phyloP scores from a whole-genome alignment of 2,888 invertebrate species.

The Pasiphila rectangulata region DNA sequence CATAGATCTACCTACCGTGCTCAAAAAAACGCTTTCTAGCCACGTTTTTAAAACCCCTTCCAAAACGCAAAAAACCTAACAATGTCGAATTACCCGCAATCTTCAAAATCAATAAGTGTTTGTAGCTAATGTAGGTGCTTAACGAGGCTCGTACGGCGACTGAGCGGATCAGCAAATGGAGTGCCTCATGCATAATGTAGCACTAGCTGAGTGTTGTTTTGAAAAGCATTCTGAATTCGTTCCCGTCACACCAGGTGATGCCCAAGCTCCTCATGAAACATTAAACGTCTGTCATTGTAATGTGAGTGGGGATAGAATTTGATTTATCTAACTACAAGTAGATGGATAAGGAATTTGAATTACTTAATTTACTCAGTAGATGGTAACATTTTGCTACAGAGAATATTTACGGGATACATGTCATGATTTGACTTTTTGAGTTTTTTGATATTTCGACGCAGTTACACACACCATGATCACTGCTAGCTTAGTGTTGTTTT shows the following conservation, averaged over 20 bases:
- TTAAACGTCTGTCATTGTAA: constrained; percentile 65
- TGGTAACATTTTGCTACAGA: too few relatives aligned
- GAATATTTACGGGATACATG: too few relatives aligned
- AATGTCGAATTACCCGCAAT: constrained; percentile 65
- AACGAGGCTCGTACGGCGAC: constrained; percentile 77
- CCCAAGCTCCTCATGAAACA: constrained; percentile 73
- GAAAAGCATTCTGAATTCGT: constrained; percentile 80
- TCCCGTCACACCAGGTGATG: constrained; percentile 78
- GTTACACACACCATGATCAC: too few relatives aligned
- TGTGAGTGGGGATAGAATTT: constrained; percentile 1
- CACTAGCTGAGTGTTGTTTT: constrained; percentile 77
- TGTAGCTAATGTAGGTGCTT: constrained; percentile 79
- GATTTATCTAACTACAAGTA: not conserved
- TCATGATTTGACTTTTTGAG: too few relatives aligned
- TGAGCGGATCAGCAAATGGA: constrained; percentile 81
- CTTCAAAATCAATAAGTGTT: constrained; percentile 78
- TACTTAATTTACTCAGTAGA: too few relatives aligned
- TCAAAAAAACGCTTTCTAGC: too few relatives aligned
- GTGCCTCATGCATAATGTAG: constrained; percentile 81
- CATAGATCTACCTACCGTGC: not conserved
- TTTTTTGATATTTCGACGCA: too few relatives aligned
- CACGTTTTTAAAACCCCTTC: too few relatives aligned
- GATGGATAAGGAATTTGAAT: too few relatives aligned
- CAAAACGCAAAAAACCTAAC: not conserved
- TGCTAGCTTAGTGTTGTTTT: constrained; percentile 78